A percentile compares a stretch with the other conserved stretches of the same genome.
Evolutionary conservation across 2,888 invertebrate species (phyloP).

Genomic region (Tenthredo notha): DNA sequence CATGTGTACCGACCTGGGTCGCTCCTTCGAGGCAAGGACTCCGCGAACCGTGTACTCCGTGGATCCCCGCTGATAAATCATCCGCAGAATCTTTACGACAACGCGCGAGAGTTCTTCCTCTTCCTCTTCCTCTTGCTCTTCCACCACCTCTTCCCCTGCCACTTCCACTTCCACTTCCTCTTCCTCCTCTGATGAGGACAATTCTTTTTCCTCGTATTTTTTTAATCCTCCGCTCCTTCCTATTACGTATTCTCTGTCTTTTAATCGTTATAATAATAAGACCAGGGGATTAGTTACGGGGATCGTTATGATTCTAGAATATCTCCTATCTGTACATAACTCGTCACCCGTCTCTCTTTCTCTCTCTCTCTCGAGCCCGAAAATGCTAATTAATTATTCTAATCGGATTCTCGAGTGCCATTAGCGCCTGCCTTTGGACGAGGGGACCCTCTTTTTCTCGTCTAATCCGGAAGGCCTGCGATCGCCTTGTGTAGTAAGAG

Average conservation of each 20-base stretch:
- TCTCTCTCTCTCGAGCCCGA: not conserved
- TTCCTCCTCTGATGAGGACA: not conserved
- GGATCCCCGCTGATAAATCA: slow-evolving; percentile 50
- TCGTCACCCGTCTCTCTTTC: slow-evolving; percentile 17
- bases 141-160: not conserved
- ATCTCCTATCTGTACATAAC: not conserved
- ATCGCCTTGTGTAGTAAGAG: slow-evolving; percentile 43
- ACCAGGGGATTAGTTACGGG: not conserved
- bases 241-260: not conserved
- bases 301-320: not conserved
- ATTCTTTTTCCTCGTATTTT: not conserved
- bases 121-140: not conserved
- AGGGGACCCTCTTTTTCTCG: not conserved
- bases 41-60: slow-evolving; percentile 46
- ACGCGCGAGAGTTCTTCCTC: not conserved
- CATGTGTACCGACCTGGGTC: slow-evolving; percentile 70
- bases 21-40: slow-evolving; percentile 45
- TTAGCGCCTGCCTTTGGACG: slow-evolving; percentile 57
- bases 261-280: not conserved
- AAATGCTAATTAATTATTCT: slow-evolving; percentile 56
- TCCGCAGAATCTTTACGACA: slow-evolving; percentile 52
- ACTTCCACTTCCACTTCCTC: not conserved
- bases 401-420: slow-evolving; percentile 60
- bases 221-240: not conserved
- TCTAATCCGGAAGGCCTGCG: slow-evolving; percentile 48